Evolutionary conservation across 2,888 invertebrate genomes (phyloP).

Genomic region (Branchellion lobata): DNA sequence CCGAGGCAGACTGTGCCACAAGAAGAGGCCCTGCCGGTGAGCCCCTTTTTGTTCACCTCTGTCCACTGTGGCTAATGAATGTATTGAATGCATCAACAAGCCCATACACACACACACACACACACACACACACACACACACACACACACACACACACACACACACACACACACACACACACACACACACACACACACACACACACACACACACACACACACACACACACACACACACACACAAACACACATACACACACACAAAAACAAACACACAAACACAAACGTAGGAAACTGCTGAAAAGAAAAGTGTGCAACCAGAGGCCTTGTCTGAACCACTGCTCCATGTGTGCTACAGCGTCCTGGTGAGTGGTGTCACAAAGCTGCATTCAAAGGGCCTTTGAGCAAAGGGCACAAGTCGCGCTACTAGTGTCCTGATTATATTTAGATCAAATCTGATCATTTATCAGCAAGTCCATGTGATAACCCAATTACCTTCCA

Average conservation of each 20-base stretch:
- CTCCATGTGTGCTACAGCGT: not conserved
- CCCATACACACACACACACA: not conserved
- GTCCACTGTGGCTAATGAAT: not conserved
- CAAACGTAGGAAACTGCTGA: not conserved
- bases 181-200: constrained; percentile 1
- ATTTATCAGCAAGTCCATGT: too few relatives aligned
- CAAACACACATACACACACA: not conserved
- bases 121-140: not conserved
- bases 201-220: not conserved
- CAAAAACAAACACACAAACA: constrained; percentile 6
- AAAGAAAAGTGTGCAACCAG: not conserved
- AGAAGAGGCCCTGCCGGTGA: not conserved
- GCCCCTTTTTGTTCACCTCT: not conserved
- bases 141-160: constrained; percentile 12
- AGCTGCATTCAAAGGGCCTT: too few relatives aligned
- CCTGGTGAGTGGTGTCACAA: constrained; percentile 27
- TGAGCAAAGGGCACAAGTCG: too few relatives aligned
- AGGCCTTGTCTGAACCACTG: not conserved
- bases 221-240: not conserved
- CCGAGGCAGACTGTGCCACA: not conserved
- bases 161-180: constrained; percentile 3
- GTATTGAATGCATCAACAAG: too few relatives aligned
- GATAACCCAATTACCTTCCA: too few relatives aligned
- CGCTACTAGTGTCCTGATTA: too few relatives aligned
- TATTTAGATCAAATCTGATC: too few relatives aligned